These are phyloP conservation scores for Aphis craccivora DNA, from an alignment of 1,140 invertebrate genomes.

Conservation along the genomic window DNA sequence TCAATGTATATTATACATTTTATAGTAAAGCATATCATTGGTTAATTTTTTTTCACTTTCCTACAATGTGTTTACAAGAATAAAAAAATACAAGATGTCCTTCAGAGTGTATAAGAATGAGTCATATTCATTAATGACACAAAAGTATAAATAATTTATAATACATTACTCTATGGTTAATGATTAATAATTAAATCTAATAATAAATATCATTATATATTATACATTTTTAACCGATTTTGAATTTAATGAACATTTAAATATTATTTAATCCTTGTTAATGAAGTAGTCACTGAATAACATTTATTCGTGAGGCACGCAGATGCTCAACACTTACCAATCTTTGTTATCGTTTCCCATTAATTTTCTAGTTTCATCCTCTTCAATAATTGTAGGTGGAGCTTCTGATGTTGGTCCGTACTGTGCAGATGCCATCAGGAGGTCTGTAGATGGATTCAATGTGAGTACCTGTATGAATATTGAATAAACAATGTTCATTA, in stretches of 20 bases:
- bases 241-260: background rate
- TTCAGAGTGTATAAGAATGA: constrained; percentile 35
- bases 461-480: constrained; percentile 62
- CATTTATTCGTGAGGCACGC: background rate
- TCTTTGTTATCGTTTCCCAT: constrained; percentile 74
- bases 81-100: constrained; percentile 43
- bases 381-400: constrained; percentile 68
- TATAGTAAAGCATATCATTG: background rate
- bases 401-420: constrained; percentile 75
- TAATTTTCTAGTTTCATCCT: constrained; percentile 72
- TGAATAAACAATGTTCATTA: constrained; percentile 32
- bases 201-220: background rate
- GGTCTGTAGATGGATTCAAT: constrained; percentile 75
- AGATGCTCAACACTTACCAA: constrained; percentile 65
- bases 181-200: constrained; percentile 27
- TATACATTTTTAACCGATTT: background rate
- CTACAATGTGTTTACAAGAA: constrained; percentile 7
- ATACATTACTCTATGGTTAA: constrained; percentile 1
- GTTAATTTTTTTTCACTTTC: background rate
- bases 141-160: constrained; percentile 22
- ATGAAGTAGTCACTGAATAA: background rate
- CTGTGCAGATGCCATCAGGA: constrained; percentile 72
- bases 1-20: background rate
- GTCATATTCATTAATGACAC: constrained; percentile 31
- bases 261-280: background rate